Percentiles rank a stretch among this genome's conserved stretches.
These are phyloP conservation scores for Tachina grossa DNA, from an alignment of 2,888 invertebrate genomes.

Conservation along the genomic window DNA sequence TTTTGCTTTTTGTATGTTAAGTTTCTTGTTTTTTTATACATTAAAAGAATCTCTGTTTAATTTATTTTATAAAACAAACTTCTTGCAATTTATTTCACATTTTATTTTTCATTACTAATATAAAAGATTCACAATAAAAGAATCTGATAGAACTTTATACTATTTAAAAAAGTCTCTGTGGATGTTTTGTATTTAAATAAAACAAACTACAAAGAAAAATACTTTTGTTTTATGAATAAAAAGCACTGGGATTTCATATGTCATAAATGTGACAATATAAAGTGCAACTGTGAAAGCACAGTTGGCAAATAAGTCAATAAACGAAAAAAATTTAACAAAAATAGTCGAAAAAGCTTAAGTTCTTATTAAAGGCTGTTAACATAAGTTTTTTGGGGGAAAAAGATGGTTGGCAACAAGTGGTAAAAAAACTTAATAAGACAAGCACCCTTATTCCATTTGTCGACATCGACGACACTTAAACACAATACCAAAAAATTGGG, in stretches of 20 bases:
- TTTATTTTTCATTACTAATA: constrained; percentile 12
- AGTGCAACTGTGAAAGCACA: background rate
- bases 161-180: constrained; percentile 10
- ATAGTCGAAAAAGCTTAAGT: no score
- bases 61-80: constrained; percentile 58
- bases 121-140: background rate
- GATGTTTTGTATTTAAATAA: constrained; percentile 34
- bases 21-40: constrained; percentile 46
- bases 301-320: background rate
- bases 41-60: constrained; percentile 66
- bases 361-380: no score
- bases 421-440: no score
- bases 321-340: background rate
- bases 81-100: constrained; percentile 28
- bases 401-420: no score
- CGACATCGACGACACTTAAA: no score
- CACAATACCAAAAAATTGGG: no score
- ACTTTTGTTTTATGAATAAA: background rate
- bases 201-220: constrained; percentile 8
- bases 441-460: no score
- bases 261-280: constrained; percentile 19
- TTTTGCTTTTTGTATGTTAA: constrained; percentile 19
- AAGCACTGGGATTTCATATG: background rate
- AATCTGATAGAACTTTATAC: background rate
- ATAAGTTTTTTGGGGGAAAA: no score